Conservation (phyloP, 2,113 vertebrate genomes). For the Marmota monax region DNA sequence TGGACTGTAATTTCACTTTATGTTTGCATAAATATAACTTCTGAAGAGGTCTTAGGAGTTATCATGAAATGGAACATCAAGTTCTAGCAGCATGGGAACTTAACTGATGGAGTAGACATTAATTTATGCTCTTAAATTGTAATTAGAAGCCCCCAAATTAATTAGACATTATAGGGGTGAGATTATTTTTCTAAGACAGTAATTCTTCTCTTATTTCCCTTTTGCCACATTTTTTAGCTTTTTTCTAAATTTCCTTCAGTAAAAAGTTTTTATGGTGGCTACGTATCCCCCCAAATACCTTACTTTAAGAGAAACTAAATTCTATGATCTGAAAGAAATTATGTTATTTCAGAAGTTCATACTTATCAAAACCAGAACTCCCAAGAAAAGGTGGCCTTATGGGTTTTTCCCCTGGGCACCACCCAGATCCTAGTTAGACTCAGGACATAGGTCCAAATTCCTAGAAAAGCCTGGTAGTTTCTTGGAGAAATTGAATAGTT, state of each 20-base stretch:
- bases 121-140: neutral
- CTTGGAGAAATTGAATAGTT: neutral
- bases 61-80: neutral
- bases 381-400: neutral
- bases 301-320: slow-evolving; percentile 38
- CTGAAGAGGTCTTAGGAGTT: neutral
- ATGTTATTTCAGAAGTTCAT: neutral
- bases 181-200: neutral
- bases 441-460: neutral
- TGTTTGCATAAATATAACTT: neutral
- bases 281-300: neutral
- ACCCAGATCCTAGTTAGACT: neutral
- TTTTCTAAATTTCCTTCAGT: neutral
- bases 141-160: neutral
- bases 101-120: neutral
- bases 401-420: neutral
- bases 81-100: neutral
- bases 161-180: neutral
- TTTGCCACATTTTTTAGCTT: neutral
- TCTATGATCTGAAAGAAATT: neutral
- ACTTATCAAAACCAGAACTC: neutral
- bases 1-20: neutral
- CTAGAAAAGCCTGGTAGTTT: neutral
- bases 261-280: neutral
- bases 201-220: slow-evolving; percentile 41